phyloP scores from a whole-genome alignment of 2,797 vertebrate genomes.

The Xenops minutus region DNA sequence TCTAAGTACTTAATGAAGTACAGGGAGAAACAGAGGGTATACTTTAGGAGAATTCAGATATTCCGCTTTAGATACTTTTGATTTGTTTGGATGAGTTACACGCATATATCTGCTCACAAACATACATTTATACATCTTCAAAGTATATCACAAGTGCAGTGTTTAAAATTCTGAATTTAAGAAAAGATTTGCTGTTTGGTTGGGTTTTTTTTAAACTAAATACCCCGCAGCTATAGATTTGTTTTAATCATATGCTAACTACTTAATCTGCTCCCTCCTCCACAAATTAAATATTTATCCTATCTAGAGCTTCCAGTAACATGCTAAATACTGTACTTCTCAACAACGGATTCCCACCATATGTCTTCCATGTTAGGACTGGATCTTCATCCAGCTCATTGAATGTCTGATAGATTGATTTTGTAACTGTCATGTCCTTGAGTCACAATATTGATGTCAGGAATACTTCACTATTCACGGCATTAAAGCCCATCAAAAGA shows the following conservation, averaged over 20 bases:
- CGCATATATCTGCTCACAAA: slow-evolving; percentile 38
- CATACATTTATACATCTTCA: background rate
- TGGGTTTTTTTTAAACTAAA: background rate
- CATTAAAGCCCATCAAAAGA: background rate
- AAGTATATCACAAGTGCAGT: background rate
- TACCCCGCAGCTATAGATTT: background rate
- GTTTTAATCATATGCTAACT: background rate
- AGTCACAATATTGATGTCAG: slow-evolving; percentile 14
- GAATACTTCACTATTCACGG: background rate
- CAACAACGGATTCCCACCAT: background rate
- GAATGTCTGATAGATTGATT: background rate
- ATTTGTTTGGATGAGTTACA: slow-evolving; percentile 69
- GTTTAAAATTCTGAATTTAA: background rate
- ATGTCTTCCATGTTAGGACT: background rate
- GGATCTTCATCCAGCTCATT: slow-evolving; percentile 4
- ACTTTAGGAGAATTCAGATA: slow-evolving; percentile 81
- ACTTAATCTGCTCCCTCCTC: background rate
- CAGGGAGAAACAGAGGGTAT: slow-evolving; percentile 80
- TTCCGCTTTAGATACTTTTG: slow-evolving; percentile 70
- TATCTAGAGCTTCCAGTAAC: background rate
- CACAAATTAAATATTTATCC: background rate
- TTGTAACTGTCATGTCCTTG: background rate
- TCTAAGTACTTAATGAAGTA: slow-evolving; percentile 89
- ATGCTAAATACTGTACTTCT: background rate
- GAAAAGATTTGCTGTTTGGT: background rate